A percentile compares a stretch with the other conserved stretches of the same genome.
Conservation (phyloP, 2,113 vertebrate genomes). For the Malaclemys terrapin region DNA sequence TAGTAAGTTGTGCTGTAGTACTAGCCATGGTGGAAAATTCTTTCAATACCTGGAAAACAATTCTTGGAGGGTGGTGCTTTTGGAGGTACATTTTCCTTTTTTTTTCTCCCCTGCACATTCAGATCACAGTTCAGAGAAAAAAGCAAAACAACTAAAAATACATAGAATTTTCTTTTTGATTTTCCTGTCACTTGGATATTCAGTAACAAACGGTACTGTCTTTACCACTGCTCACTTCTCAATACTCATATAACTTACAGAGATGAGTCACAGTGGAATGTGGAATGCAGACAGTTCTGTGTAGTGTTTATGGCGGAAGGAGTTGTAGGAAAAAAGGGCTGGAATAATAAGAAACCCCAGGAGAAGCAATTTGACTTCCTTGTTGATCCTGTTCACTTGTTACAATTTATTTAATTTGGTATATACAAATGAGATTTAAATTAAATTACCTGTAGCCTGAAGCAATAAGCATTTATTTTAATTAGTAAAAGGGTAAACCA, state of each 20-base stretch:
- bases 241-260: background rate
- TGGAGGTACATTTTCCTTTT: background rate
- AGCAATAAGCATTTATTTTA: conserved; percentile 65
- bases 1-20: background rate
- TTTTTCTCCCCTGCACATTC: background rate
- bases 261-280: background rate
- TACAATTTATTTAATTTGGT: conserved; percentile 66
- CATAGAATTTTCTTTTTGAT: background rate
- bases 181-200: background rate
- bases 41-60: background rate
- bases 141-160: background rate
- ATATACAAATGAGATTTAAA: conserved; percentile 57
- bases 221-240: background rate
- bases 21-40: background rate
- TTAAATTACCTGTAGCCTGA: conserved; percentile 54
- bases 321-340: background rate
- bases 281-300: conserved; percentile 2
- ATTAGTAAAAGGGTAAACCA: conserved; percentile 20
- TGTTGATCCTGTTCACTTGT: conserved; percentile 33
- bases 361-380: conserved; percentile 19
- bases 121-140: background rate
- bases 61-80: background rate
- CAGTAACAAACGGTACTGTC: background rate
- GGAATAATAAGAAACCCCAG: conserved; percentile 34
- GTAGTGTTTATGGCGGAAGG: background rate